Evolutionary conservation across 2,797 vertebrate species (phyloP).

Genomic region (Pseudotriccus pelzelni): DNA sequence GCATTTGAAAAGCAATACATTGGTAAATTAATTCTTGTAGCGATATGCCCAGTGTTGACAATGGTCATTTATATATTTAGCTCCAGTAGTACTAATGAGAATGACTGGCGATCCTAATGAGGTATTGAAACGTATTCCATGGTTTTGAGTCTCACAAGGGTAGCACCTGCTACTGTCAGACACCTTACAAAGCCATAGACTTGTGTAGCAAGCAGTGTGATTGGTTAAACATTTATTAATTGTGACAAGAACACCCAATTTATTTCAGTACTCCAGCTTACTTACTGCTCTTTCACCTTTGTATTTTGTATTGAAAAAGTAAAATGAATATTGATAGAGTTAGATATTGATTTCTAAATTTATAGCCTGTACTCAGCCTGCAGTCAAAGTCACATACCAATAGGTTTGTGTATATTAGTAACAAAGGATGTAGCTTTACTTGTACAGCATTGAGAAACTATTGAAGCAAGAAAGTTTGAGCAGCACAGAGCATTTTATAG

Average conservation of each 20-base stretch:
- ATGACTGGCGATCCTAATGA: neutral
- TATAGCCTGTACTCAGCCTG: slow-evolving; percentile 74
- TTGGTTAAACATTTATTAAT: slow-evolving; percentile 80
- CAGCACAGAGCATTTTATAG: slow-evolving; percentile 56
- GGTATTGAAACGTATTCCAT: neutral
- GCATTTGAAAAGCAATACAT: neutral
- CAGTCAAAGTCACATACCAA: slow-evolving; percentile 79
- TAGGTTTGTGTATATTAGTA: slow-evolving; percentile 60
- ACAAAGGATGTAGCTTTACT: slow-evolving; percentile 69
- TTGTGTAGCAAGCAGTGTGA: slow-evolving; percentile 66
- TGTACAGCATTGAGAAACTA: slow-evolving; percentile 62
- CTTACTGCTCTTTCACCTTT: slow-evolving; percentile 84
- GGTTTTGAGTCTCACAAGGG: slow-evolving; percentile 44
- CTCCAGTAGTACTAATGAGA: neutral
- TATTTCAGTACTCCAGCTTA: slow-evolving; percentile 79
- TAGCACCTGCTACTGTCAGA: slow-evolving; percentile 31
- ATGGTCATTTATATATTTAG: neutral
- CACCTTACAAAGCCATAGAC: slow-evolving; percentile 39
- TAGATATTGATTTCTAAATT: slow-evolving; percentile 83
- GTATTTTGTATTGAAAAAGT: slow-evolving; percentile 82
- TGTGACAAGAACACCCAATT: slow-evolving; percentile 82
- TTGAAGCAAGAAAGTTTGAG: slow-evolving; percentile 66
- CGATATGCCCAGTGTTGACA: neutral
- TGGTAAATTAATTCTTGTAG: neutral
- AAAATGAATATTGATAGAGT: slow-evolving; percentile 85